A percentile compares a stretch with the other conserved stretches of the same genome.
Conservation (phyloP, 2,888 invertebrate genomes). For the Aleiodes testaceus region DNA sequence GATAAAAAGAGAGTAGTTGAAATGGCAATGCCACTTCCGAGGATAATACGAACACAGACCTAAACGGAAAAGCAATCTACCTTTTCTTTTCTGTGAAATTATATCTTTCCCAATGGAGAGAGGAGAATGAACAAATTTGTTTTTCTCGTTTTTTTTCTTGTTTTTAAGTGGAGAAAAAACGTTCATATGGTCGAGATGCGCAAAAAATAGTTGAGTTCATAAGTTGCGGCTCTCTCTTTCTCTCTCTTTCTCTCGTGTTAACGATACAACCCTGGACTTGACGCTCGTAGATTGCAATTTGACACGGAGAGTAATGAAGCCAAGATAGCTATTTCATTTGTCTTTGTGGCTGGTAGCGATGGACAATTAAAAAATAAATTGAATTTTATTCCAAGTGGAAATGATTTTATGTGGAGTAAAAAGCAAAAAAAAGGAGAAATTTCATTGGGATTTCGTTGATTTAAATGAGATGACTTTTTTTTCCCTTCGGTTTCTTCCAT, state of each 20-base stretch:
- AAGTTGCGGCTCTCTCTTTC: constrained; percentile 57
- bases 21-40: constrained; percentile 47
- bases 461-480: background rate
- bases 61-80: constrained; percentile 53
- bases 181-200: constrained; percentile 1
- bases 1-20: constrained; percentile 11
- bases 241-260: constrained; percentile 50
- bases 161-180: too few relatives aligned
- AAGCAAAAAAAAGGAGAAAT: too few relatives aligned
- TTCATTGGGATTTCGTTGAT: background rate
- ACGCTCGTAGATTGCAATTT: constrained; percentile 72
- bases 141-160: constrained; percentile 1
- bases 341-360: too few relatives aligned
- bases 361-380: too few relatives aligned
- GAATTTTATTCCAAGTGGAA: too few relatives aligned
- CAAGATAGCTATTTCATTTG: constrained; percentile 53
- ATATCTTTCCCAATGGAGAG: constrained; percentile 53
- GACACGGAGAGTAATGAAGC: constrained; percentile 71
- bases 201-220: constrained; percentile 54
- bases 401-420: too few relatives aligned
- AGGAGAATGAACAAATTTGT: constrained; percentile 13
- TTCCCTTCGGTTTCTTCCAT: background rate
- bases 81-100: constrained; percentile 66
- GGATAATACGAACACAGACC: constrained; percentile 39
- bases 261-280: constrained; percentile 69